Base-by-base conservation (phyloP, 2,888 invertebrate genomes). In the Cerastoderma edule region DNA sequence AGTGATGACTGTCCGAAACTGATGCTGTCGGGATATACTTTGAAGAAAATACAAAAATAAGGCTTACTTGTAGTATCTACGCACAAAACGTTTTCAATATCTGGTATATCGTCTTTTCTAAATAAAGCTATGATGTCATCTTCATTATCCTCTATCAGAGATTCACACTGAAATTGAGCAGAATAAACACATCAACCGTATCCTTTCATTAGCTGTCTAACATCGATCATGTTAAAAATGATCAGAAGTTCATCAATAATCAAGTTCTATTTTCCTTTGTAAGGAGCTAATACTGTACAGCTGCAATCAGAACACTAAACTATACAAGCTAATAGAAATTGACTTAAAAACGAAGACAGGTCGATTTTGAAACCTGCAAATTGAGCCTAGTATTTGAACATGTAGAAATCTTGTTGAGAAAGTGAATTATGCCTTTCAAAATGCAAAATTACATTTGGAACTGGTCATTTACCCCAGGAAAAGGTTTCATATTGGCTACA, bases 121-220 rank as follows among this genome's bases (percentile, higher is more conserved):
- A 90, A 86, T 19, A 88, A 54, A 28, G 78, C 70, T 16, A 89
- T 84, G 75, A 90, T 85, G 13, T 88, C 87, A 32, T 90, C 90
- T 67, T 90, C 90, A 81, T 85, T 76, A 6, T 89, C 88, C 54
- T 90, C 90, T 28, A 90, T 63, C 28, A 90, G 67, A 19, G 80
- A 60, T 16, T 89, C 85, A 86, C 90, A 90, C 89, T 90, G 72
- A 50, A 83, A 82, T 44, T 10, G 24, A 44, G 16, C 10, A 44
- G 44, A 19, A 19, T 44, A 19, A 44, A 44, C 16, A 13, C 10
- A 13, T 44, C 10, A 8, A 13, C 10, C 44, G 10, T 44, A 13
- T 44, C 10, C 10, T 44, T 44, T 44, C 16, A 44, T 8, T 13
- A 19, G 44, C 44, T 13, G 8, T 16, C 16, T 44, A 19, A 19